Evolutionary conservation across 2,797 vertebrate species (phyloP).

Genomic region (Psittacula derbiana): DNA sequence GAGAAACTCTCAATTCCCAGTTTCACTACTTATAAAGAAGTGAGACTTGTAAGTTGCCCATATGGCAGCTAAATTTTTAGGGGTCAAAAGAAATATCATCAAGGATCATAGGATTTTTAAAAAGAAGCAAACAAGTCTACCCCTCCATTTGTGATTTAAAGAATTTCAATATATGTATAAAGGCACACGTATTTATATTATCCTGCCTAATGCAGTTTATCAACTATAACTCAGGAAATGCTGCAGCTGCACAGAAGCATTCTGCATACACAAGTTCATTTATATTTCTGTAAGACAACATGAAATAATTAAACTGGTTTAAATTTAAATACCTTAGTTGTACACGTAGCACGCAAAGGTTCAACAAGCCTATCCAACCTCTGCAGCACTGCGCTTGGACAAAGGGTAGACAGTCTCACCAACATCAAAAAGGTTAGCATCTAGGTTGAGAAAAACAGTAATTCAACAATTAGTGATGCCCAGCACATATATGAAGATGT

Average conservation of each 20-base stretch:
- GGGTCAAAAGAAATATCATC: not conserved
- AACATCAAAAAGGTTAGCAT: conserved; percentile 93
- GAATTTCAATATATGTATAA: not conserved
- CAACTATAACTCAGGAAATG: not conserved
- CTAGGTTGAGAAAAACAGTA: conserved; percentile 62
- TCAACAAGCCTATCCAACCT: conserved; percentile 95
- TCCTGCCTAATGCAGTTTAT: not conserved
- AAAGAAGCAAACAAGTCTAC: not conserved
- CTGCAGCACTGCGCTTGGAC: conserved; percentile 93
- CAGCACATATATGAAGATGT: not conserved
- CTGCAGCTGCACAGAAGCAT: not conserved
- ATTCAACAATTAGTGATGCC: not conserved
- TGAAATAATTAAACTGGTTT: not conserved
- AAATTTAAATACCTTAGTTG: conserved; percentile 86
- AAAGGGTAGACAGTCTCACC: conserved; percentile 87
- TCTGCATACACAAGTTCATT: not conserved
- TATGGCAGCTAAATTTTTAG: not conserved
- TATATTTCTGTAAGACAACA: not conserved
- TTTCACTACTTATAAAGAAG: not conserved
- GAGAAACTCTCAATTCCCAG: not conserved
- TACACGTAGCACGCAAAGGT: conserved; percentile 94
- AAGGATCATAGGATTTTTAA: not conserved
- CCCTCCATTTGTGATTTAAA: not conserved
- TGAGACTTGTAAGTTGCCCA: not conserved
- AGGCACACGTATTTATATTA: not conserved